Evolutionary conservation across 2,888 invertebrate species (phyloP), one percentile per base, ranked within the genome.

Genomic region (Campoplex capitator): DNA sequence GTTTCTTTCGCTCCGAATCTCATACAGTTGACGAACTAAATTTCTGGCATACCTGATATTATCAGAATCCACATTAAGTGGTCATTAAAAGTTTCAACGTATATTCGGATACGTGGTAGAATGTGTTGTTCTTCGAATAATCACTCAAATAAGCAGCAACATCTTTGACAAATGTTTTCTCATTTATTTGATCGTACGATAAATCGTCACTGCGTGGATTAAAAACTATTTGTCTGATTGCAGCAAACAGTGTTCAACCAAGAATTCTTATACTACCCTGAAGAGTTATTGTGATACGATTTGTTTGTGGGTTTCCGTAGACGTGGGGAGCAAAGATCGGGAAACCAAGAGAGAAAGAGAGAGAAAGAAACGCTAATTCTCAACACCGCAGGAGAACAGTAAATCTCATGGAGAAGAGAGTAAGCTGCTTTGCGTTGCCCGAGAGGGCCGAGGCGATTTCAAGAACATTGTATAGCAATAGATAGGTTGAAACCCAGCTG

Each of bases 381-480:
- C 84, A 78, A 77, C 83, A 85, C 87, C 84, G 85, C 87, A 85
- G 51, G 81, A 76, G 76, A 85, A 79, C 71, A n/a, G 82, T 87
- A 87, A 87, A 85, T 87, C 87, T 87, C 67, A 79, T 83, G 83
- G 82, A 79, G 85, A 87, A 83, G 85, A 85, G 82, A 85, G 75
- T 85, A 85, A 87, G 87, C 87, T 83, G 87, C 87, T 87, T 87
- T 83, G 75, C 82, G 79, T 80, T 83, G 79, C 76, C 38, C 78
- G 42, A 38, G 71, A 54, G 77, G 76, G 23, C 71, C 70, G 51
- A 87, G 87, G 85, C 83, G 87, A 85, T 87, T 85, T 83, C 82
- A 75, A 83, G 84, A 87, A 79, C 84, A 87, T 85, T 83, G 87
- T 87, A 85, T 80, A 83, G 84, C 87, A 77, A 87, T 87, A 87